phyloP scores from a whole-genome alignment of 1,140 invertebrate genomes.

The Thaumatotibia leucotreta region DNA sequence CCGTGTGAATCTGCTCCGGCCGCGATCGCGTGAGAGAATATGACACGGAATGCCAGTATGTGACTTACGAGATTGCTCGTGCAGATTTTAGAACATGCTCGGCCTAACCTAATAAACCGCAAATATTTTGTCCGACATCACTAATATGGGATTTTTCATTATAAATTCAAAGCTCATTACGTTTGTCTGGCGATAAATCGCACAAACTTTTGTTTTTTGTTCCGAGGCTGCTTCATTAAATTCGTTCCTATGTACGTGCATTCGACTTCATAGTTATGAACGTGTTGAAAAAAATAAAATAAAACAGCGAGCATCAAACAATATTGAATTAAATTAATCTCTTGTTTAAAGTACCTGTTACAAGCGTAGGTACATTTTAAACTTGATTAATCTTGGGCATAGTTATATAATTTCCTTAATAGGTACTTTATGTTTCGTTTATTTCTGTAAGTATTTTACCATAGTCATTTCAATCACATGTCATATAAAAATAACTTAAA shows the following conservation, averaged over 20 bases:
- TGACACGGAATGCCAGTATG: slow-evolving; percentile 44
- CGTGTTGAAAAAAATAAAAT: background rate
- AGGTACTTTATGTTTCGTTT: no score
- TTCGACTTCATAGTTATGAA: background rate
- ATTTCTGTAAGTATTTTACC: no score
- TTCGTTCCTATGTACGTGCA: background rate
- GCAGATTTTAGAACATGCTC: slow-evolving; percentile 20
- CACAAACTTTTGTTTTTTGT: background rate
- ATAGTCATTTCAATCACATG: no score
- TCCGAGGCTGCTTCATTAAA: background rate
- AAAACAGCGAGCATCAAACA: no score
- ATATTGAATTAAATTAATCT: no score
- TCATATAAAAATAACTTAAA: background rate
- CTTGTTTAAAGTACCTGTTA: no score
- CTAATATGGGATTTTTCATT: slow-evolving; percentile 5
- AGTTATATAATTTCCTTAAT: no score
- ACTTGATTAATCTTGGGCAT: no score
- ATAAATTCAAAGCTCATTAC: background rate
- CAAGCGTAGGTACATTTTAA: no score
- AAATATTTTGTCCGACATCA: slow-evolving; percentile 1
- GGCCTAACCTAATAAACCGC: slow-evolving; percentile 10
- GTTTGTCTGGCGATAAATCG: background rate
- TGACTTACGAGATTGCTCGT: slow-evolving; percentile 35
- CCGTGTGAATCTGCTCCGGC: slow-evolving; percentile 66
- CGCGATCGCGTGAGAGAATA: slow-evolving; percentile 63